Evolutionary conservation across 2,797 vertebrate genomes (phyloP).

Genomic region (Neomorphus geoffroyi): DNA sequence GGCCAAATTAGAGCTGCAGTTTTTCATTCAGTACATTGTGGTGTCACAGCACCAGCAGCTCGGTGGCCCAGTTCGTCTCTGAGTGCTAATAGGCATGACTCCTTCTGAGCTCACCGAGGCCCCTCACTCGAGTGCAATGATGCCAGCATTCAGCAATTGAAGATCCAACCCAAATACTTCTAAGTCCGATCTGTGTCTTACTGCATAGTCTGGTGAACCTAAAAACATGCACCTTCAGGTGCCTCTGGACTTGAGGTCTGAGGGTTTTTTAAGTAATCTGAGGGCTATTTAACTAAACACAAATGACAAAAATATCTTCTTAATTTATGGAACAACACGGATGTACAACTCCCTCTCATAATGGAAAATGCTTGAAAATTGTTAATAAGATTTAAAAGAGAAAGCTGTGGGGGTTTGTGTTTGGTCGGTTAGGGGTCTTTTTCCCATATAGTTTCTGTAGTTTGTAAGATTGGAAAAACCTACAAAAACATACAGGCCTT

Average conservation of each 20-base stretch:
- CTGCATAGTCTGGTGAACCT: not conserved
- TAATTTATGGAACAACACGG: not conserved
- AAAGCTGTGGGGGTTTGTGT: not conserved
- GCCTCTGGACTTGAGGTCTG: not conserved
- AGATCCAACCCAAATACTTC: not conserved
- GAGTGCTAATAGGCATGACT: not conserved
- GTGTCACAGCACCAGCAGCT: not conserved
- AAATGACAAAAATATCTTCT: not conserved
- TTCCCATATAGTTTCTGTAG: not conserved
- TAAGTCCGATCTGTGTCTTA: not conserved
- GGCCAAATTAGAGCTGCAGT: not conserved
- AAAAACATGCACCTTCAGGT: not conserved
- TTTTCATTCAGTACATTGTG: not conserved
- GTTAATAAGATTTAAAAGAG: not conserved
- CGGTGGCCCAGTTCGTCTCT: not conserved
- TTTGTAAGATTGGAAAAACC: constrained; percentile 1
- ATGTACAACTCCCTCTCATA: not conserved
- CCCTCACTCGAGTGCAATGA: not conserved
- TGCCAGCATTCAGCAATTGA: not conserved
- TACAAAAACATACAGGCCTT: not conserved
- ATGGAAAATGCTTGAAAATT: not conserved
- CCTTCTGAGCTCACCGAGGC: not conserved
- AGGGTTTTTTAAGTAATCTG: not conserved
- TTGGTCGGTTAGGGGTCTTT: not conserved
- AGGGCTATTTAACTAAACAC: not conserved